Conservation (phyloP, 1,140 invertebrate species). For the Artemia franciscana region DNA sequence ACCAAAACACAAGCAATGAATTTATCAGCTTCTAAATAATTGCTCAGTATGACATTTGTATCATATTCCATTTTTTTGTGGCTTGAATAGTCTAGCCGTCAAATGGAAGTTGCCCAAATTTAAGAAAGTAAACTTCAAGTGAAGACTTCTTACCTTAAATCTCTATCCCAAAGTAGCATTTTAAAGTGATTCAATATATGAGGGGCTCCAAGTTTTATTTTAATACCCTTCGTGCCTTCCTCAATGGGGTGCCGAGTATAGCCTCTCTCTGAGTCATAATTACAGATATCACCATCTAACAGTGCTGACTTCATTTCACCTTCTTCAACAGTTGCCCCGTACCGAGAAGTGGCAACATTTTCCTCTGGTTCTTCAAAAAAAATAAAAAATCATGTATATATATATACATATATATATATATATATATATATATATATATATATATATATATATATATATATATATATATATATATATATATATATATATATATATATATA, state of each 20-base stretch:
- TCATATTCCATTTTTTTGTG: too few species aligned
- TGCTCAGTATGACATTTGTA: too few species aligned
- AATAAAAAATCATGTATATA: constrained; percentile 6
- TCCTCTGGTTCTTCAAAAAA: constrained; percentile 48
- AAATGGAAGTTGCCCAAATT: too few species aligned
- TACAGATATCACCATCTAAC: constrained; percentile 60
- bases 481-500: too few species aligned
- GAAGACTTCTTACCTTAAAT: constrained; percentile 46
- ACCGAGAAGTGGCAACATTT: constrained; percentile 57
- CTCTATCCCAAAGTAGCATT: constrained; percentile 81
- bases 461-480: too few species aligned
- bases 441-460: too few species aligned
- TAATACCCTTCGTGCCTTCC: constrained; percentile 48
- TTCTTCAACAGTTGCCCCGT: constrained; percentile 53
- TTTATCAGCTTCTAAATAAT: too few species aligned
- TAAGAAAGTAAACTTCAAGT: too few species aligned
- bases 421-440: constrained; percentile 5
- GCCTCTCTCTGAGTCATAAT: constrained; percentile 74
- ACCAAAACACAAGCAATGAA: too few species aligned
- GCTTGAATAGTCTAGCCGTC: too few species aligned
- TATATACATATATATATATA: constrained; percentile 1
- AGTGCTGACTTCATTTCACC: constrained; percentile 67
- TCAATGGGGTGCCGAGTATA: constrained; percentile 82
- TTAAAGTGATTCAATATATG: constrained; percentile 82
- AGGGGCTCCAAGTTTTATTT: constrained; percentile 60